phyloP scores from a whole-genome alignment of 2,113 vertebrate species.

The Nematolebias whitei region DNA sequence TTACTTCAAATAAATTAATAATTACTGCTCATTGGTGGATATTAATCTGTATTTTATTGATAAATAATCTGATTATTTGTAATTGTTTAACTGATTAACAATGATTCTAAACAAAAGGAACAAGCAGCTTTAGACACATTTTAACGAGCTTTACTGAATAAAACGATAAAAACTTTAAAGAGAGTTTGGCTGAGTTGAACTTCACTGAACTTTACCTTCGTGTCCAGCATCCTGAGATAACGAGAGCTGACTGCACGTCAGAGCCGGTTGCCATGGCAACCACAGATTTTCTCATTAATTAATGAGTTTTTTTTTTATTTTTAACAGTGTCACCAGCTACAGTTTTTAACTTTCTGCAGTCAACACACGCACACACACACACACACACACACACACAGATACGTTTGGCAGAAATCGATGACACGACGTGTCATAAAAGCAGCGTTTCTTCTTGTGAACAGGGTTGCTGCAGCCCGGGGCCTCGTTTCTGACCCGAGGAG shows the following conservation, averaged over 20 bases:
- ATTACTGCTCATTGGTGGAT: too few species aligned
- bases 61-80: too few species aligned
- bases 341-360: too few species aligned
- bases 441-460: slow-evolving; percentile 14
- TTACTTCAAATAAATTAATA: too few species aligned
- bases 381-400: slow-evolving; percentile 9
- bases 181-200: background rate
- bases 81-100: too few species aligned
- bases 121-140: too few species aligned
- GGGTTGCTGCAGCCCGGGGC: slow-evolving; percentile 50
- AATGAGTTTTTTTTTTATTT: slow-evolving; percentile 73
- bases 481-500: background rate
- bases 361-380: slow-evolving; percentile 20
- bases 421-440: slow-evolving; percentile 38
- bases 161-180: too few species aligned
- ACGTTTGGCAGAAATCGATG: slow-evolving; percentile 51
- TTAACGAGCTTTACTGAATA: too few species aligned
- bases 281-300: slow-evolving; percentile 67
- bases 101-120: too few species aligned
- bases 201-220: background rate
- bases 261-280: slow-evolving; percentile 44
- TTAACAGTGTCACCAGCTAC: slow-evolving; percentile 47
- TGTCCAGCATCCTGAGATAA: slow-evolving; percentile 20
- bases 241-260: slow-evolving; percentile 50
- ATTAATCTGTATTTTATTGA: too few species aligned